A percentile compares a stretch with the other conserved stretches of the same genome.
phyloP scores from a whole-genome alignment of 2,797 vertebrate species.

The Myioborus melanocephalus region DNA sequence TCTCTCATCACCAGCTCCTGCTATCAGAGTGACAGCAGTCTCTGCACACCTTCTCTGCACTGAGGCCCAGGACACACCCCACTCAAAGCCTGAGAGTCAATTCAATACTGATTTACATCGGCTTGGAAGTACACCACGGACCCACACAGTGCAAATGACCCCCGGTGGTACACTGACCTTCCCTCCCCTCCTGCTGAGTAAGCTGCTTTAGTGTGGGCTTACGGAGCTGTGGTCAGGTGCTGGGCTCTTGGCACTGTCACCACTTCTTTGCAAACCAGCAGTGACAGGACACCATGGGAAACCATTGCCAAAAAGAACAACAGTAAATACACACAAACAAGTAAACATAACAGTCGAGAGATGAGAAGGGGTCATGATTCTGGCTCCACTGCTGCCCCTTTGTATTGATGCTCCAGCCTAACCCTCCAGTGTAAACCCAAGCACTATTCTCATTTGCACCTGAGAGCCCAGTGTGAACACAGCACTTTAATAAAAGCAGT shows the following conservation, averaged over 20 bases:
- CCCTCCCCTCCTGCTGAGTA: neutral
- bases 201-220: neutral
- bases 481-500: neutral
- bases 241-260: neutral
- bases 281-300: neutral
- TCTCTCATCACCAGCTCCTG: neutral
- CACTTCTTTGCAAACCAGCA: neutral
- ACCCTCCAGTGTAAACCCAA: neutral
- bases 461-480: neutral
- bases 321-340: neutral
- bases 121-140: neutral
- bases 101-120: neutral
- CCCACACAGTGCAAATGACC: neutral
- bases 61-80: neutral
- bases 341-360: neutral
- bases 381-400: neutral
- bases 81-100: neutral
- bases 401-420: neutral
- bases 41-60: neutral
- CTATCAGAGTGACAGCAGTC: neutral
- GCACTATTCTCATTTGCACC: neutral
- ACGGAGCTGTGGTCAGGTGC: neutral
- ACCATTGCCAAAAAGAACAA: neutral
- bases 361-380: neutral
- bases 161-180: neutral